A percentile compares a stretch with the other conserved stretches of the same genome.
Evolutionary conservation across 2,888 invertebrate genomes (phyloP).

Genomic region (Physocephala rufipes): DNA sequence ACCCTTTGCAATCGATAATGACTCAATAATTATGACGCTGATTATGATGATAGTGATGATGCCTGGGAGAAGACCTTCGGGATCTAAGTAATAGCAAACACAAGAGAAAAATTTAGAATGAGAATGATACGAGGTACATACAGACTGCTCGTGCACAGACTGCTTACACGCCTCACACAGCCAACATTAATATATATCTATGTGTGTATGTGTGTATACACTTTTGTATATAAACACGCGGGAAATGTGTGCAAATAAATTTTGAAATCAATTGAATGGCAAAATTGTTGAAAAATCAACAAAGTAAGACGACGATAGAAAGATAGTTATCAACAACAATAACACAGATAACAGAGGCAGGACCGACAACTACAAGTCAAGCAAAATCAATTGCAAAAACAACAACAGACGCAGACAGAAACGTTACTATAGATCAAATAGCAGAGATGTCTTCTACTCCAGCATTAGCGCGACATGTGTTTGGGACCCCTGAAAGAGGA

Average conservation of each 20-base stretch:
- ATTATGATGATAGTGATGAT: neutral
- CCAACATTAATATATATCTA: too few relatives aligned
- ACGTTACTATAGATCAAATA: too few relatives aligned
- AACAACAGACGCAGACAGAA: neutral
- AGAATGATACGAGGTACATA: conserved; percentile 36
- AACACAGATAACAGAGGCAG: neutral
- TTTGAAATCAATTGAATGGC: conserved; percentile 62
- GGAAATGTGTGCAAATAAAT: conserved; percentile 59
- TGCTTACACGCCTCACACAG: too few relatives aligned
- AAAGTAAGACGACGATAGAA: neutral
- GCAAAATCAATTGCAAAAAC: neutral
- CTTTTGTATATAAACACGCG: conserved; percentile 7
- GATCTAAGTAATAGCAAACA: neutral
- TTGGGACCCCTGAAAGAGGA: too few relatives aligned
- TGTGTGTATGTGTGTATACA: too few relatives aligned
- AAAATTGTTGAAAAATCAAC: conserved; percentile 55
- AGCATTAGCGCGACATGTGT: too few relatives aligned
- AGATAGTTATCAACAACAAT: neutral
- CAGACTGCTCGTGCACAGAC: too few relatives aligned
- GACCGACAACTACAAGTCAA: too few relatives aligned
- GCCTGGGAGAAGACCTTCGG: neutral
- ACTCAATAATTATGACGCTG: neutral
- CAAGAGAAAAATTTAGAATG: neutral
- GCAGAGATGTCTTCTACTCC: too few relatives aligned
- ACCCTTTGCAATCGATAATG: neutral